Conservation (phyloP, 2,113 vertebrate species). For the Probosciger aterrimus region DNA sequence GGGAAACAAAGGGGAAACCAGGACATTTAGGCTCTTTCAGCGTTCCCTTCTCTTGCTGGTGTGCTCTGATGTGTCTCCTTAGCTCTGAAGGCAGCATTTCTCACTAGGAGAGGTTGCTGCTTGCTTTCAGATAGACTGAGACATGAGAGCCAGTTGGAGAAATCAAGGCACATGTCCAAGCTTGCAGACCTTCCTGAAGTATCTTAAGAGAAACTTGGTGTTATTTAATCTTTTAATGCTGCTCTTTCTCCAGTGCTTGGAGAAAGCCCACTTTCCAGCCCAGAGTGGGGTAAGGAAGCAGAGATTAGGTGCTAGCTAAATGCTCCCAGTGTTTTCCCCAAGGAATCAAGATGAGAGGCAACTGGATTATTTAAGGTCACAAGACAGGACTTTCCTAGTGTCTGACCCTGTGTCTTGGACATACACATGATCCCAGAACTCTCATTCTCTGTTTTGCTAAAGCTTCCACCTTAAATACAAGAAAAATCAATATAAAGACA, state of each 20-base stretch:
- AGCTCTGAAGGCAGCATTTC: background rate
- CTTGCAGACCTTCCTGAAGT: background rate
- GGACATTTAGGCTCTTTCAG: background rate
- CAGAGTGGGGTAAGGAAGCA: constrained; percentile 1
- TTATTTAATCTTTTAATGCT: background rate
- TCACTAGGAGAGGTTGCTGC: background rate
- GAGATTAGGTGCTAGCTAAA: constrained; percentile 50
- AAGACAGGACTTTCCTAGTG: constrained; percentile 41
- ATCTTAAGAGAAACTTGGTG: constrained; percentile 1
- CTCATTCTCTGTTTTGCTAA: constrained; percentile 75
- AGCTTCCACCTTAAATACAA: constrained; percentile 81
- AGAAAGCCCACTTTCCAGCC: constrained; percentile 9
- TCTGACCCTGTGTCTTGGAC: constrained; percentile 47
- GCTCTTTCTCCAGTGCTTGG: constrained; percentile 6
- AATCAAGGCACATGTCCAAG: background rate
- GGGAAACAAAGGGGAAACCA: background rate
- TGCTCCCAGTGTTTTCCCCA: constrained; percentile 30
- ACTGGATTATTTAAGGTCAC: constrained; percentile 17
- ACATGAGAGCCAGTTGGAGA: background rate
- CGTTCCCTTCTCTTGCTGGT: background rate
- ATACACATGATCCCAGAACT: background rate
- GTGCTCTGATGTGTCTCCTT: background rate
- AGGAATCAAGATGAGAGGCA: background rate
- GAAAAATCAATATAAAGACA: constrained; percentile 75
- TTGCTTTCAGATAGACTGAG: background rate